A percentile compares a stretch with the other conserved stretches of the same genome.
phyloP scores from a whole-genome alignment of 1,140 invertebrate species.

The Choristoneura fumiferana region DNA sequence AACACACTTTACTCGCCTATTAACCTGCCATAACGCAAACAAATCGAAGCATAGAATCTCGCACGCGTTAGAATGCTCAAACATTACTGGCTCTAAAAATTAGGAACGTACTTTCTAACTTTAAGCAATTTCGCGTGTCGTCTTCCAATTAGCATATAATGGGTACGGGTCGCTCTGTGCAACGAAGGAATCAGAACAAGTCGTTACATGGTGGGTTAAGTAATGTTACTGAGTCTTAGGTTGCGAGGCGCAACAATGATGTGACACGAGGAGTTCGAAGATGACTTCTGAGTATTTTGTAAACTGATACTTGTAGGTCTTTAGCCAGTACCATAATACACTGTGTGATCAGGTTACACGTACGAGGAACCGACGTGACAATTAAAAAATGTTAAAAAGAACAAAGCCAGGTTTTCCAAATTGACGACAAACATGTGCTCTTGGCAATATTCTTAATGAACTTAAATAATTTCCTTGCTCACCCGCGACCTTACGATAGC shows the following conservation, averaged over 20 bases:
- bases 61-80: background rate
- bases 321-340: too few species aligned
- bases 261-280: background rate
- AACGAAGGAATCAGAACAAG: conserved; percentile 60
- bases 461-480: too few species aligned
- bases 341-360: too few species aligned
- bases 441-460: too few species aligned
- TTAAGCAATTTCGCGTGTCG: conserved; percentile 60
- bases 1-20: too few species aligned
- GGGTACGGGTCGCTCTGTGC: conserved; percentile 39
- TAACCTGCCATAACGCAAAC: too few species aligned
- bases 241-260: background rate
- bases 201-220: conserved; percentile 55
- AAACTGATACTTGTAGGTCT: background rate
- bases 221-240: conserved; percentile 32
- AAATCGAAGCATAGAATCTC: too few species aligned
- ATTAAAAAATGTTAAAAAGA: too few species aligned
- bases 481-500: too few species aligned
- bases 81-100: background rate
- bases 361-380: too few species aligned
- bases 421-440: too few species aligned
- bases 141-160: conserved; percentile 71
- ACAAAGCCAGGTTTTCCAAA: too few species aligned
- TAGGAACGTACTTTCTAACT: conserved; percentile 34
- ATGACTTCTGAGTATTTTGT: background rate